phyloP scores from a whole-genome alignment of 2,113 vertebrate genomes.

The Pseudorectes ferrugineus region DNA sequence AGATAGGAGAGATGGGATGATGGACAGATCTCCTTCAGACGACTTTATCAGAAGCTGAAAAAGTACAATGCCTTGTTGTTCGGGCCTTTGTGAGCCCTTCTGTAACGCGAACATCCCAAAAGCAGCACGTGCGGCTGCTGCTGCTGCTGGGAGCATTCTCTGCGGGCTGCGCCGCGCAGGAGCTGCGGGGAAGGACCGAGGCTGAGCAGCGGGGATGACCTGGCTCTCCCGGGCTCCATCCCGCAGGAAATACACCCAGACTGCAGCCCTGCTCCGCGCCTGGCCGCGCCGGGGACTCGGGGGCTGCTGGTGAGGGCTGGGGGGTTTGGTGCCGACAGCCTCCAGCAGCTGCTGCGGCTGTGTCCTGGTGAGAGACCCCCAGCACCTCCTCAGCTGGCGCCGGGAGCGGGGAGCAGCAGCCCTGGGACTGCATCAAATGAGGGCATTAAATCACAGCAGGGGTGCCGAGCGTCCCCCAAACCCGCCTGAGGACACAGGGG shows the following conservation, averaged over 20 bases:
- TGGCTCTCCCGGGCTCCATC: background rate
- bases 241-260: rapidly evolving
- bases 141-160: rapidly evolving
- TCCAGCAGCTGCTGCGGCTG: background rate
- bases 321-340: rapidly evolving
- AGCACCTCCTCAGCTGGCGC: background rate
- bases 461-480: background rate
- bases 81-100: background rate
- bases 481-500: background rate
- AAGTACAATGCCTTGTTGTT: rapidly evolving
- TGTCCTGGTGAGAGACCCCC: rapidly evolving
- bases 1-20: rapidly evolving
- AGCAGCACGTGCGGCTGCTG: rapidly evolving
- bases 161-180: rapidly evolving
- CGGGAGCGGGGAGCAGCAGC: background rate
- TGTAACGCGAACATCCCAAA: background rate
- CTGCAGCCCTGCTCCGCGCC: background rate
- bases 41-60: background rate
- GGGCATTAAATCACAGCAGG: background rate
- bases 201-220: background rate
- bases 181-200: background rate
- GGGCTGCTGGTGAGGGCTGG: background rate
- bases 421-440: background rate
- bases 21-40: rapidly evolving
- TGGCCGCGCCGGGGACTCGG: background rate